Conservation (phyloP, 2,888 invertebrate species). For the Timandra comae region DNA sequence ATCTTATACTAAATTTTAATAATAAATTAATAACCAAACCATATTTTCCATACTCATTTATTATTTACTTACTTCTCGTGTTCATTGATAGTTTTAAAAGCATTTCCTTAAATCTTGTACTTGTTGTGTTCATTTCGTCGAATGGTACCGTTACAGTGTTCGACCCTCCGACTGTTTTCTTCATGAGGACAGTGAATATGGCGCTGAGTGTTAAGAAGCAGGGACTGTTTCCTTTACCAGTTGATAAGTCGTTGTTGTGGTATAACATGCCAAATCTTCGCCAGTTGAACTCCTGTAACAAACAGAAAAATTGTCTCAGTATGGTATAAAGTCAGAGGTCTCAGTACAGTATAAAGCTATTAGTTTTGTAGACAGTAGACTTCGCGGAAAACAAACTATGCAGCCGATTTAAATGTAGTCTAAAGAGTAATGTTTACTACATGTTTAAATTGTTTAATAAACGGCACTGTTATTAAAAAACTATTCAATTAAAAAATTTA, state of each 20-base stretch:
- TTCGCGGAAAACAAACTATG: too few relatives aligned
- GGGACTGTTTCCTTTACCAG: conserved; percentile 82
- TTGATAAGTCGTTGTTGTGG: conserved; percentile 80
- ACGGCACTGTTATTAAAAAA: too few relatives aligned
- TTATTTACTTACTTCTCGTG: conserved; percentile 81
- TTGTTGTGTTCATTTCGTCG: conserved; percentile 77
- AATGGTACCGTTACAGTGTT: conserved; percentile 75
- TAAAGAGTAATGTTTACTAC: too few relatives aligned
- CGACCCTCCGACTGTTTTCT: conserved; percentile 60
- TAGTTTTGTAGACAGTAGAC: too few relatives aligned
- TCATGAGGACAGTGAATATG: conserved; percentile 72
- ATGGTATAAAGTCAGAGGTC: too few relatives aligned
- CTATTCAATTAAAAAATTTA: too few relatives aligned
- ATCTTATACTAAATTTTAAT: too few relatives aligned
- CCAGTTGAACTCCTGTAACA: conserved; percentile 83
- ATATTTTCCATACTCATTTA: conserved; percentile 6
- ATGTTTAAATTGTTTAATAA: too few relatives aligned
- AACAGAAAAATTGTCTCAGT: too few relatives aligned
- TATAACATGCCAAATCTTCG: conserved; percentile 82
- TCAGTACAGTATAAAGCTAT: too few relatives aligned
- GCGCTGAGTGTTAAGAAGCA: conserved; percentile 87
- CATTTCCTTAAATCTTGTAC: conserved; percentile 74
- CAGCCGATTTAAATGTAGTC: too few relatives aligned
- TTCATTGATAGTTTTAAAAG: conserved; percentile 78
- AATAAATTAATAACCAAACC: not conserved